Evolutionary conservation across 1,140 invertebrate species (phyloP).

Genomic region (Coenobita brevimanus): DNA sequence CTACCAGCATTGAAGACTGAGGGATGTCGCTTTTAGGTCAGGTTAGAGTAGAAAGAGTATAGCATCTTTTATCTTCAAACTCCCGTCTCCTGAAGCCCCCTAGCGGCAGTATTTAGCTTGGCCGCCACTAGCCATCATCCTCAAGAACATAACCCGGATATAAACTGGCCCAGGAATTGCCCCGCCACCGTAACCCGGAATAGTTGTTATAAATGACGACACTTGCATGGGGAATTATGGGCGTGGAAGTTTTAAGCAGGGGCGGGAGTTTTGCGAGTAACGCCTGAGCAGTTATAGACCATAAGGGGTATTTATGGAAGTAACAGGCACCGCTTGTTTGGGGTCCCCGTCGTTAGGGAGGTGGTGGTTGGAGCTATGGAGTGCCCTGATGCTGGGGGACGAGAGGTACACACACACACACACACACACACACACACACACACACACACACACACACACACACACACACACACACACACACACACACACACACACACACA

Average conservation of each 20-base stretch:
- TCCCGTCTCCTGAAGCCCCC: no score
- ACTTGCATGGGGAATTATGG: constrained; percentile 29
- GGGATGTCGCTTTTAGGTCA: no score
- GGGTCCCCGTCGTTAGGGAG: neutral
- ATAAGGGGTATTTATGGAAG: constrained; percentile 32
- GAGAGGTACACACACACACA: no score
- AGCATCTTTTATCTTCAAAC: no score
- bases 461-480: no score
- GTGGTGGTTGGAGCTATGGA: neutral
- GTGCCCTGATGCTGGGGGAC: no score
- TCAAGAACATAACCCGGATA: constrained; percentile 19
- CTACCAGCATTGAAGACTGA: no score
- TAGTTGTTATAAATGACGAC: constrained; percentile 43
- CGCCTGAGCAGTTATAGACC: constrained; percentile 42
- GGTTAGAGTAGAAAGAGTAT: no score
- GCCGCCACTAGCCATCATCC: neutral
- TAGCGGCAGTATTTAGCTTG: neutral
- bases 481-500: no score
- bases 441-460: no score
- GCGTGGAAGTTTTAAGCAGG: constrained; percentile 33
- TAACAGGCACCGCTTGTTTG: neutral
- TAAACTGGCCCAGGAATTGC: constrained; percentile 35
- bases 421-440: no score
- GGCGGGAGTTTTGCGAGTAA: constrained; percentile 31
- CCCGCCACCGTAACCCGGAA: constrained; percentile 25